Evolutionary conservation across 1,140 invertebrate genomes (phyloP).

Genomic region (Cheumatopsyche charites): DNA sequence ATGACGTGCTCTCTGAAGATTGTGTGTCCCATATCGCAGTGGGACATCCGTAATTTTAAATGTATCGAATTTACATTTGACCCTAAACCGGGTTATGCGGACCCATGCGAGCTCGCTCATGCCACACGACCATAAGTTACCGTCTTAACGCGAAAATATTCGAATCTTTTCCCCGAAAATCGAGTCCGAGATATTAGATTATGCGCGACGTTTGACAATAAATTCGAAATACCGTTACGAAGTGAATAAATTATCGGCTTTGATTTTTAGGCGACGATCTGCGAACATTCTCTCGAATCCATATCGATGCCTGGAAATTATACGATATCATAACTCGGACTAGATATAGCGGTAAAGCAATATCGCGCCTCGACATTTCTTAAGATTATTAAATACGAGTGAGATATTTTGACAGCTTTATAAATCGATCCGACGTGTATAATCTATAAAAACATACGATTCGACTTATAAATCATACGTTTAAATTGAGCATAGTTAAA

Average conservation of each 20-base stretch:
- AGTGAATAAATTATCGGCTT: conserved; percentile 10
- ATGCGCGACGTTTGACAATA: conserved; percentile 19
- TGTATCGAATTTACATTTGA: conserved; percentile 48
- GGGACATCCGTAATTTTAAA: conserved; percentile 45
- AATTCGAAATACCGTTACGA: conserved; percentile 10
- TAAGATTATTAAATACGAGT: no score
- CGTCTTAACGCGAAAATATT: conserved; percentile 15
- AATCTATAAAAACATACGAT: neutral
- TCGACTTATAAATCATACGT: no score
- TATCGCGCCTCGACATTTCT: no score
- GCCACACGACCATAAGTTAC: conserved; percentile 26
- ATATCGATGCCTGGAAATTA: neutral
- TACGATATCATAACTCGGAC: no score
- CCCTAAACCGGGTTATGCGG: conserved; percentile 39
- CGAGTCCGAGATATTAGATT: neutral
- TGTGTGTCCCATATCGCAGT: conserved; percentile 47
- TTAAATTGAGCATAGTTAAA: conserved; percentile 24
- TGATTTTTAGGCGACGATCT: conserved; percentile 6
- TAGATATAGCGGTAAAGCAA: no score
- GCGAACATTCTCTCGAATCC: conserved; percentile 1
- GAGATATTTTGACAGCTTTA: no score
- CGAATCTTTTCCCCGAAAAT: neutral
- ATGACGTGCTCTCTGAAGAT: conserved; percentile 36
- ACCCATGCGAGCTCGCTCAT: neutral
- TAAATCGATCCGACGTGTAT: neutral